Percentiles rank a stretch among this genome's conserved stretches.
These are phyloP conservation scores for Drymonia ruficornis DNA, from an alignment of 2,888 invertebrate species.

Conservation along the genomic window DNA sequence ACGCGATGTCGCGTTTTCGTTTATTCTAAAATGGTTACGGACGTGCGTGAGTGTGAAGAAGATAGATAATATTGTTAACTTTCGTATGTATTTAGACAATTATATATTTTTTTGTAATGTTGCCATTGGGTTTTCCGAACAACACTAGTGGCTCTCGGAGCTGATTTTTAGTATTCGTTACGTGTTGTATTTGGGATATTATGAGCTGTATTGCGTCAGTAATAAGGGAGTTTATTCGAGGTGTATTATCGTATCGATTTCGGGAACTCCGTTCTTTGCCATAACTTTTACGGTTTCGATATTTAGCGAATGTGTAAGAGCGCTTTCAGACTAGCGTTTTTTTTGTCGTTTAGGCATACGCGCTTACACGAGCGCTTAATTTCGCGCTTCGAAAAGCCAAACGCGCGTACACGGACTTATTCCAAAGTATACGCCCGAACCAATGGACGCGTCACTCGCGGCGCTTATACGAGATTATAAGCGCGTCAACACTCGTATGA, in stretches of 20 bases:
- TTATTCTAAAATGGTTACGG: constrained; percentile 2
- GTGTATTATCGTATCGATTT: constrained; percentile 18
- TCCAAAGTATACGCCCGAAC: too few species aligned
- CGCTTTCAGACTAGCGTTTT: too few species aligned
- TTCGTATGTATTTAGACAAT: not conserved
- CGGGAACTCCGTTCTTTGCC: constrained; percentile 35
- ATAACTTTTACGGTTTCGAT: constrained; percentile 30
- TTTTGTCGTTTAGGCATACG: too few species aligned
- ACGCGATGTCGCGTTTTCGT: constrained; percentile 10
- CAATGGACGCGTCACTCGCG: too few species aligned
- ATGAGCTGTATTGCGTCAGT: not conserved
- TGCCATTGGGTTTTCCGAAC: not conserved
- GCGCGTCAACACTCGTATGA: too few species aligned
- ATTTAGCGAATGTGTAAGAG: constrained; percentile 23
- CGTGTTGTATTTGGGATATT: not conserved
- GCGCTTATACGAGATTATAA: too few species aligned
- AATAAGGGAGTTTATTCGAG: not conserved
- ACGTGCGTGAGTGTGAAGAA: constrained; percentile 4
- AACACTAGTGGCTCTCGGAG: not conserved
- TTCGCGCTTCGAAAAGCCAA: too few species aligned
- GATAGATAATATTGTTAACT: constrained; percentile 8
- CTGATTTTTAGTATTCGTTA: not conserved
- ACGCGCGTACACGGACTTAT: too few species aligned
- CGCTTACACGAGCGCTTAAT: too few species aligned
- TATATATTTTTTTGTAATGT: too few species aligned